These are phyloP conservation scores for Allobates femoralis DNA, from an alignment of 2,797 vertebrate genomes.

Conservation along the genomic window DNA sequence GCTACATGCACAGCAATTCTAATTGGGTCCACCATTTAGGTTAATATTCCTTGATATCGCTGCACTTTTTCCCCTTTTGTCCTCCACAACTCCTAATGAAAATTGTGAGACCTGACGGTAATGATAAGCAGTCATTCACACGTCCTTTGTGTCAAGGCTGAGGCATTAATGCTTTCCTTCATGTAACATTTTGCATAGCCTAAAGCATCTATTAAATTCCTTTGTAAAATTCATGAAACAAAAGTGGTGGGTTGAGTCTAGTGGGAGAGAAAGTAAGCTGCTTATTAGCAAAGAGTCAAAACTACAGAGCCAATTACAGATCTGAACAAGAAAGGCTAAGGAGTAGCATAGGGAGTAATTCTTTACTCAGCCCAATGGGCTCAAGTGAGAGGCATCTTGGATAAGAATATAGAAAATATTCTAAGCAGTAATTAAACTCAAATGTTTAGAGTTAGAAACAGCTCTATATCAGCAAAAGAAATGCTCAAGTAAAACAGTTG, in stretches of 20 bases:
- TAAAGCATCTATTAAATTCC: slow-evolving; percentile 99
- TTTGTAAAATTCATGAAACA: slow-evolving; percentile 99
- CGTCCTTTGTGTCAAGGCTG: slow-evolving; percentile 91
- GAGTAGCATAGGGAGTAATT: slow-evolving; percentile 96
- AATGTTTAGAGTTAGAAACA: slow-evolving; percentile 98
- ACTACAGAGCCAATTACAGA: slow-evolving; percentile 99
- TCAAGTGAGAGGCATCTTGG: slow-evolving; percentile 86
- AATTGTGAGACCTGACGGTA: slow-evolving; percentile 96
- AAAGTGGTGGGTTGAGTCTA: slow-evolving; percentile 99
- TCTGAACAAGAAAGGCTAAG: slow-evolving; percentile 94
- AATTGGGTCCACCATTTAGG: slow-evolving; percentile 95
- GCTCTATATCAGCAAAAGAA: slow-evolving; percentile 95
- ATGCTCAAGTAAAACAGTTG: slow-evolving; percentile 94
- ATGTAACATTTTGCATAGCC: slow-evolving; percentile 99
- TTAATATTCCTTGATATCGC: slow-evolving; percentile 98
- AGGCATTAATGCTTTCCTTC: slow-evolving; percentile 93
- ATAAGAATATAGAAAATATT: slow-evolving; percentile 87
- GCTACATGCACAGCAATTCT: slow-evolving; percentile 95
- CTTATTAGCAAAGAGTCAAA: slow-evolving; percentile 99
- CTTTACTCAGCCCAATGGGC: slow-evolving; percentile 90
- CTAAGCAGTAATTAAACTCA: slow-evolving; percentile 97
- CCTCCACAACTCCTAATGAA: slow-evolving; percentile 97
- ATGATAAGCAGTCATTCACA: slow-evolving; percentile 98
- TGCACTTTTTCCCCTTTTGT: slow-evolving; percentile 87
- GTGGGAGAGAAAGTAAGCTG: slow-evolving; percentile 99